A percentile compares a stretch with the other conserved stretches of the same genome.
phyloP scores from a whole-genome alignment of 1,140 invertebrate genomes.

The Anoplophora glabripennis region DNA sequence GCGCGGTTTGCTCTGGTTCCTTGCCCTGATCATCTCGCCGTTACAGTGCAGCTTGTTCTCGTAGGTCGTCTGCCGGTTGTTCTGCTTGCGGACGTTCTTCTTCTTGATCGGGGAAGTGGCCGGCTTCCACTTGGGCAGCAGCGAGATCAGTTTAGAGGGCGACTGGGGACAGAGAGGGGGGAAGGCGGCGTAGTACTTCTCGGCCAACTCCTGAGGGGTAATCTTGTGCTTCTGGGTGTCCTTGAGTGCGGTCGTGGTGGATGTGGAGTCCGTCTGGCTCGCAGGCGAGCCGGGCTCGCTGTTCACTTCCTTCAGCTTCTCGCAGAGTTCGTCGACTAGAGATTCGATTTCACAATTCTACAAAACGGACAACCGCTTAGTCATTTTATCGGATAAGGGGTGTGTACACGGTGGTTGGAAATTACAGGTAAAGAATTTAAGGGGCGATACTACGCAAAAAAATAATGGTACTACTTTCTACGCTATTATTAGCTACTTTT shows the following conservation, averaged over 20 bases:
- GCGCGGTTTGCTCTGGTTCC: slow-evolving; percentile 14
- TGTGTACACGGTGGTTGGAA: too few species aligned
- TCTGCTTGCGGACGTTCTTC: slow-evolving; percentile 9
- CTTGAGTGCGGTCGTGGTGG: not conserved
- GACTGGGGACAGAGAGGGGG: slow-evolving; percentile 33
- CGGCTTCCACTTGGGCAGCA: slow-evolving; percentile 37
- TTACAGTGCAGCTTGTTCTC: not conserved
- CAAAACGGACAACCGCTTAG: slow-evolving; percentile 2
- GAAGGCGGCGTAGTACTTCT: slow-evolving; percentile 46
- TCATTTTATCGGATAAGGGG: too few species aligned
- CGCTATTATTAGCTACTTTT: too few species aligned
- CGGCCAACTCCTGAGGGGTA: slow-evolving; percentile 40
- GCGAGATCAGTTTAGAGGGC: slow-evolving; percentile 29
- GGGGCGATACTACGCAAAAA: too few species aligned
- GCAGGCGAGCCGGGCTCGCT: slow-evolving; percentile 12
- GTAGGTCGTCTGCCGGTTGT: slow-evolving; percentile 4
- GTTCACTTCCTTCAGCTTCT: slow-evolving; percentile 52
- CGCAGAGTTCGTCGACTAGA: slow-evolving; percentile 59
- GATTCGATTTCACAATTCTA: slow-evolving; percentile 59
- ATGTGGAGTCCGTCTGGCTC: slow-evolving; percentile 2
- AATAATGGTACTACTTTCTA: too few species aligned
- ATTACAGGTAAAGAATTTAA: too few species aligned
- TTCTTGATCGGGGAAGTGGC: slow-evolving; percentile 34
- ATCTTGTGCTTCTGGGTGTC: slow-evolving; percentile 19
- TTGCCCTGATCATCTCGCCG: slow-evolving; percentile 7